Percentiles rank a stretch among this genome's conserved stretches.
Evolutionary conservation across 1,140 invertebrate species (phyloP).

Genomic region (Drosophila micromelanica): DNA sequence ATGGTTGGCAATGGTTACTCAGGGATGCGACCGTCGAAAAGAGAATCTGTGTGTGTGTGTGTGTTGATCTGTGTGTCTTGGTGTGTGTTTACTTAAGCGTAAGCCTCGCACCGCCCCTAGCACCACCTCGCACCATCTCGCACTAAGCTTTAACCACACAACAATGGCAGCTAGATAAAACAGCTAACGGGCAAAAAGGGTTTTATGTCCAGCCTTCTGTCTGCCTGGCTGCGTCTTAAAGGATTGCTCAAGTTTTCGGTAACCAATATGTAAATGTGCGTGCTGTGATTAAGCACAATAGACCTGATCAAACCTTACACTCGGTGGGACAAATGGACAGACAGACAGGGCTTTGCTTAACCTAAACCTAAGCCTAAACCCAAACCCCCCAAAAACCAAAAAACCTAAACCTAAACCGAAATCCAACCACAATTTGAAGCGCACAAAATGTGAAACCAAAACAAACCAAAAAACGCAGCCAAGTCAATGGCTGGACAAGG

Average conservation of each 20-base stretch:
- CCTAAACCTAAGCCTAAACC: slow-evolving; percentile 18
- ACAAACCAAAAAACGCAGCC: slow-evolving; percentile 45
- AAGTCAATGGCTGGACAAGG: slow-evolving; percentile 73
- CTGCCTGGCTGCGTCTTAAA: slow-evolving; percentile 60
- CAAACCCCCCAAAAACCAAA: slow-evolving; percentile 18
- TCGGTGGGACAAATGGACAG: slow-evolving; percentile 28
- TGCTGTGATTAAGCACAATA: slow-evolving; percentile 81
- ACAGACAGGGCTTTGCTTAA: slow-evolving; percentile 41
- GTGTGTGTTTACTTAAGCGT: slow-evolving; percentile 78
- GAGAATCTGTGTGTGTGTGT: slow-evolving; percentile 35
- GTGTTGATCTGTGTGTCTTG: slow-evolving; percentile 61
- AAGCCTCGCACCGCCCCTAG: slow-evolving; percentile 52
- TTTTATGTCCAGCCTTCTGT: slow-evolving; percentile 10
- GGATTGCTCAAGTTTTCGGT: slow-evolving; percentile 81
- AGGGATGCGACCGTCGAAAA: slow-evolving; percentile 50
- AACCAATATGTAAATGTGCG: slow-evolving; percentile 83
- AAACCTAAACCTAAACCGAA: slow-evolving; percentile 52
- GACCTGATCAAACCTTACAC: slow-evolving; percentile 31
- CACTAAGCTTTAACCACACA: slow-evolving; percentile 69
- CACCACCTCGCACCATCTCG: background rate
- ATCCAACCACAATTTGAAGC: slow-evolving; percentile 56
- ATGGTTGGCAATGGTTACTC: slow-evolving; percentile 64
- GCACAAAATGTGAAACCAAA: slow-evolving; percentile 55
- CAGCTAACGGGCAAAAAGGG: slow-evolving; percentile 61
- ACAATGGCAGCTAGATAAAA: slow-evolving; percentile 62